phyloP scores from a whole-genome alignment of 2,888 invertebrate species.

The Magallana nippona region DNA sequence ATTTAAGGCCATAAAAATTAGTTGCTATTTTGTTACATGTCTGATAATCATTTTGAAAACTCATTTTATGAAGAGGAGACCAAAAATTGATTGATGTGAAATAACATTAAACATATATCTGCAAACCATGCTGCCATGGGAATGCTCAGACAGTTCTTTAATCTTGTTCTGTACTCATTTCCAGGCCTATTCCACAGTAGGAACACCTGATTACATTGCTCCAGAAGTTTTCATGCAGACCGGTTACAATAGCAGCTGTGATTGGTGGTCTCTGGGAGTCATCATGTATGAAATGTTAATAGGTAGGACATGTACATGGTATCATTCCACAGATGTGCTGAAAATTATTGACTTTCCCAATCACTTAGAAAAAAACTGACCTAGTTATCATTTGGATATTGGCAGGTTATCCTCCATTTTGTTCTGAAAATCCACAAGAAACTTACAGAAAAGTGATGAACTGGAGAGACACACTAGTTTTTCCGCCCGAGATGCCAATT shows the following conservation, averaged over 20 bases:
- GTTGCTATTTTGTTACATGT: too few relatives aligned
- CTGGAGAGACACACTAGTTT: slow-evolving; percentile 98
- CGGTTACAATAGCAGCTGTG: slow-evolving; percentile 98
- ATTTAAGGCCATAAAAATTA: too few relatives aligned
- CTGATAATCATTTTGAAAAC: too few relatives aligned
- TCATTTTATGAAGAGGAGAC: too few relatives aligned
- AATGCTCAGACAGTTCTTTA: background rate
- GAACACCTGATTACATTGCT: slow-evolving; percentile 99
- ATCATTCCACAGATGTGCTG: background rate
- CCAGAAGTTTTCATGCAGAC: slow-evolving; percentile 98
- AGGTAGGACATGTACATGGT: slow-evolving; percentile 82
- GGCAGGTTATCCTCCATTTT: slow-evolving; percentile 97
- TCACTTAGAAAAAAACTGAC: background rate
- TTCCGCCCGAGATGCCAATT: slow-evolving; percentile 99
- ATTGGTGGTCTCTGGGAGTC: slow-evolving; percentile 99
- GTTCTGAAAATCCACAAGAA: slow-evolving; percentile 98
- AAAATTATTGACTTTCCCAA: background rate
- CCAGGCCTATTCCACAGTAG: slow-evolving; percentile 85
- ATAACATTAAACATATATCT: too few relatives aligned
- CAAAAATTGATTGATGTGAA: too few relatives aligned
- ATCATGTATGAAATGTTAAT: slow-evolving; percentile 99
- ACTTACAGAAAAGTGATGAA: slow-evolving; percentile 99
- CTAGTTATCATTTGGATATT: slow-evolving; percentile 2
- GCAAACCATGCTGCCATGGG: too few relatives aligned
- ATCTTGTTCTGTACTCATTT: background rate